These are phyloP conservation scores for Phytoseiulus persimilis DNA, from an alignment of 2,888 invertebrate genomes.

Conservation along the genomic window DNA sequence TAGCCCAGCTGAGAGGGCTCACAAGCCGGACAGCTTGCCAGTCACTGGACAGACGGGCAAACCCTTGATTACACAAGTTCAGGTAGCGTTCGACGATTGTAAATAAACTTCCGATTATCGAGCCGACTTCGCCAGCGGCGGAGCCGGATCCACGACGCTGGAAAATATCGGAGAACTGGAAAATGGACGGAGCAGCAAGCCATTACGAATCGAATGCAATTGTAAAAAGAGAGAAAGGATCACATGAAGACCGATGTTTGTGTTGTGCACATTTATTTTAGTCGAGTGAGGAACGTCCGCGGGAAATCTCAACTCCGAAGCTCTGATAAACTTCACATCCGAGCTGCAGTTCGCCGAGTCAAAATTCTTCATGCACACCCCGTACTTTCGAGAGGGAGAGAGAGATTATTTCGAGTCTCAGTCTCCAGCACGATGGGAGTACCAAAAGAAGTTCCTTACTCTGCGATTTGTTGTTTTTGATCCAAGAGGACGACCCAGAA, in stretches of 20 bases:
- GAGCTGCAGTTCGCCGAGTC: too few species aligned
- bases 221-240: not conserved
- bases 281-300: not conserved
- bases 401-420: not conserved
- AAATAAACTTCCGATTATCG: not conserved
- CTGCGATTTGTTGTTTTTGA: not conserved
- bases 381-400: not conserved
- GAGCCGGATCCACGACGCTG: too few species aligned
- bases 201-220: not conserved
- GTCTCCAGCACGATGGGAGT: not conserved
- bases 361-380: too few species aligned
- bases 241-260: not conserved
- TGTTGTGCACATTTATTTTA: not conserved
- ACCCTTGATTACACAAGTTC: not conserved
- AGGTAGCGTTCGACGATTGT: not conserved
- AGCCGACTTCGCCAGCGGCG: not conserved
- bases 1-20: too few species aligned
- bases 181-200: not conserved
- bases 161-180: not conserved
- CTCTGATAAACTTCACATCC: too few species aligned
- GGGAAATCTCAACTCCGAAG: not conserved
- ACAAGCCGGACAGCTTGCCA: not conserved
- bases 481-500: not conserved
- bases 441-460: not conserved
- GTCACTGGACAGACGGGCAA: not conserved